These are phyloP conservation scores for Lathronympha strigana DNA, from an alignment of 2,888 invertebrate species.

Conservation along the genomic window DNA sequence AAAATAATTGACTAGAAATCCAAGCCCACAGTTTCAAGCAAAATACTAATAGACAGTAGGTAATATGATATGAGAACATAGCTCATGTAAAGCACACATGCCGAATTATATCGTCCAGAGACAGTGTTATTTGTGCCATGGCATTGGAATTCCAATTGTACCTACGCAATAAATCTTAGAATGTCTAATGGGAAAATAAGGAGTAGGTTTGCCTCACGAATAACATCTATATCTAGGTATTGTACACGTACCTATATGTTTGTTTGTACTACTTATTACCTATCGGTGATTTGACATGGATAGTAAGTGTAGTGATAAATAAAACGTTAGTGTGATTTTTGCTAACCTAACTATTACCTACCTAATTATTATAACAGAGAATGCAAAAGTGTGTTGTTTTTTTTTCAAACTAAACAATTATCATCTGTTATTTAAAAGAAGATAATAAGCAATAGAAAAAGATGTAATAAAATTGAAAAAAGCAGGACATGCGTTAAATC, in stretches of 20 bases:
- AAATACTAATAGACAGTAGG: too few relatives aligned
- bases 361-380: not conserved
- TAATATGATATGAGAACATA: not conserved
- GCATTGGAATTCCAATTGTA: conserved; percentile 49
- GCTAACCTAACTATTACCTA: not conserved
- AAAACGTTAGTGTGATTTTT: too few relatives aligned
- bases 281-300: too few relatives aligned
- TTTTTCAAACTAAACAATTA: too few relatives aligned
- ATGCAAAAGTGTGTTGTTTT: not conserved
- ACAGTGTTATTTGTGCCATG: conserved; percentile 52
- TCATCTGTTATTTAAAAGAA: too few relatives aligned
- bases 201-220: conserved; percentile 21
- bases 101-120: conserved; percentile 43
- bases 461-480: conserved; percentile 19
- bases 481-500: conserved; percentile 32
- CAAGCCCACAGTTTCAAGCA: too few relatives aligned
- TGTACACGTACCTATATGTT: not conserved
- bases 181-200: conserved; percentile 46
- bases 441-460: not conserved
- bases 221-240: not conserved
- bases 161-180: conserved; percentile 47
- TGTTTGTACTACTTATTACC: too few relatives aligned
- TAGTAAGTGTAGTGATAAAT: too few relatives aligned
- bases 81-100: conserved; percentile 15
- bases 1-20: too few relatives aligned